These are phyloP conservation scores for Adelosebastes latens DNA, from an alignment of 2,797 vertebrate genomes.

Conservation along the genomic window DNA sequence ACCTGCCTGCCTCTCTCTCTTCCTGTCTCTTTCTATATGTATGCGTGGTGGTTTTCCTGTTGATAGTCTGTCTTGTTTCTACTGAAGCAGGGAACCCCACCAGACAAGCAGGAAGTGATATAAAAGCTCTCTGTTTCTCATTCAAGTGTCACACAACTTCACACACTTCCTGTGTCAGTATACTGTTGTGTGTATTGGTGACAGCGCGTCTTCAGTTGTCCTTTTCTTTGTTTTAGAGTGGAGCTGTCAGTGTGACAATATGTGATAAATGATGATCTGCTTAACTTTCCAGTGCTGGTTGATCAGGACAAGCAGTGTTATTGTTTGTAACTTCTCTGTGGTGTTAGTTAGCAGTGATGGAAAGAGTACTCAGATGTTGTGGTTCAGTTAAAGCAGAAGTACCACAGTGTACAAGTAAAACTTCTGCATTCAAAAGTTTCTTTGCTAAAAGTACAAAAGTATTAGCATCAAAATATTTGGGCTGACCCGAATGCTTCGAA, in stretches of 20 bases:
- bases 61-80: conserved; percentile 18
- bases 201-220: background rate
- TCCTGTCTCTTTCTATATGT: background rate
- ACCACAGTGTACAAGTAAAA: too few relatives aligned
- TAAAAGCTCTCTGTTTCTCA: background rate
- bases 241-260: background rate
- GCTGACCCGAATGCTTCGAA: too few relatives aligned
- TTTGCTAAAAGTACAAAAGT: too few relatives aligned
- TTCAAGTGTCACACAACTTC: background rate
- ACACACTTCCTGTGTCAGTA: conserved; percentile 16
- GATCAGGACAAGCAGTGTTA: background rate
- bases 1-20: conserved; percentile 9
- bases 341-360: background rate
- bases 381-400: too few relatives aligned
- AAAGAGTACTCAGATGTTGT: too few relatives aligned
- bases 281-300: background rate
- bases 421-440: too few relatives aligned
- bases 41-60: conserved; percentile 54
- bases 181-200: background rate
- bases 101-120: conserved; percentile 41
- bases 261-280: background rate
- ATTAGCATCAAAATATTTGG: too few relatives aligned
- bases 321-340: background rate
- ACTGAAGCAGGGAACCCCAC: conserved; percentile 29
- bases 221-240: background rate